Conservation (phyloP, 2,888 invertebrate species). For the Folsomia manolachei region DNA sequence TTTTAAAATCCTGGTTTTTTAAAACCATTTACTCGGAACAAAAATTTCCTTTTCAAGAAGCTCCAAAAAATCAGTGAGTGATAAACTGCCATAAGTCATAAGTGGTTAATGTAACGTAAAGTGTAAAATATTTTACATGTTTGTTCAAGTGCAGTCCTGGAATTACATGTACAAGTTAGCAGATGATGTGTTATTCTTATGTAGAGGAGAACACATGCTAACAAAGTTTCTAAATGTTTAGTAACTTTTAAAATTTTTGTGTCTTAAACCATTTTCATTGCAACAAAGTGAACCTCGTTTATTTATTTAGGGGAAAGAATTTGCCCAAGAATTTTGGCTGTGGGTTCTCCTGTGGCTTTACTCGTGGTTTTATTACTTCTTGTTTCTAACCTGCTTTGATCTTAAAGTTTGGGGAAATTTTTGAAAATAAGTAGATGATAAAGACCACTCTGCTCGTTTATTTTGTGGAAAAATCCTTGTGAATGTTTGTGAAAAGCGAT, state of each 20-base stretch:
- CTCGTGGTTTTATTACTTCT: not conserved
- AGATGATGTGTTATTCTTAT: not conserved
- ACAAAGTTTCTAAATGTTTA: not conserved
- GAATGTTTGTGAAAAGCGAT: not conserved
- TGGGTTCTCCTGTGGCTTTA: not conserved
- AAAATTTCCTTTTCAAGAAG: not conserved
- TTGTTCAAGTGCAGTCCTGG: not conserved
- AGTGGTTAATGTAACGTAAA: not conserved
- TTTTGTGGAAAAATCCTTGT: not conserved
- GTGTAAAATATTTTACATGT: not conserved
- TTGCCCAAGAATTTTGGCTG: not conserved
- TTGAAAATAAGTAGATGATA: not conserved
- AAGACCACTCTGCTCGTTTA: not conserved
- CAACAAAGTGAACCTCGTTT: not conserved
- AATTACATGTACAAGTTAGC: not conserved
- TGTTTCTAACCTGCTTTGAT: no score
- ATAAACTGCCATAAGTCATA: not conserved
- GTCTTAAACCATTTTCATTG: not conserved
- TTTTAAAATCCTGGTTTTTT: not conserved
- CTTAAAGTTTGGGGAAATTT: not conserved
- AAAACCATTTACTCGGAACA: not conserved
- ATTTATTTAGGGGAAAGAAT: not conserved
- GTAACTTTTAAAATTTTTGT: no score
- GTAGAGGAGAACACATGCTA: not conserved
- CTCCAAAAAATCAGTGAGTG: not conserved